Base-by-base conservation (phyloP, 1,140 invertebrate genomes). In the Lineus longissimus region DNA sequence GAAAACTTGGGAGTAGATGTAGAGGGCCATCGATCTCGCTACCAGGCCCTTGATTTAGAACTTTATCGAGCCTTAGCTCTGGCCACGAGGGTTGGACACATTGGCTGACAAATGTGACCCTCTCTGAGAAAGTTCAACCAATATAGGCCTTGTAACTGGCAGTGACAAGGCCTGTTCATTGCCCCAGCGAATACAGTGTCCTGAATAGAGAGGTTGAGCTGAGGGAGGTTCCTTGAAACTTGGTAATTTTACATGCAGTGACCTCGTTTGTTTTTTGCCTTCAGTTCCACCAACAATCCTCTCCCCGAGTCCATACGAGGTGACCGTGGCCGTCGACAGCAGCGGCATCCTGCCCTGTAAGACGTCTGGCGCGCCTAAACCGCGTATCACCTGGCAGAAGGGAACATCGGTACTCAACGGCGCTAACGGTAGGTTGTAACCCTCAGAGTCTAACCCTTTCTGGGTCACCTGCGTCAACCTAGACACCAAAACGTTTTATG, bases 371-470 rank as follows among this genome's bases (percentile, higher is more conserved):
- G 71, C 67, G 1, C 83, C 83, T 2, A 59, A 67, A 58, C 82
- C 82, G 6, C 70, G 59, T 9, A 72, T 80, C 31, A 59, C 65
- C 1, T 82, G 80, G 80, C 73, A 78, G 60, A 83, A 81, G 65
- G 73, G 76, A 65, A 66, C 77, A 11, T 64, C 61, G 11, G 66
- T 78, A 36, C 29, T 73, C 11, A 58, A 61, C 40, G 65, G 65
- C 41, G 62, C 23, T 30, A 51, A 33, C 45, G 71, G 70, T 71
- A 64, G n/a, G 62, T 7, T 15, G 40, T 40, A 47, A 41, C 29
- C 23, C 9, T 13, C 13, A 27, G 19, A 23, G 43, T 9, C n/a
- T 47, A 19, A n/a, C 4, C 1, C 43, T 2, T 47, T 23, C 1
- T 47, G n/a, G n/a, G 2, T 47, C 4, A 2, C n/a, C 23, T n/a